phyloP scores from a whole-genome alignment of 2,888 invertebrate species.

The Andricus quercusramuli region DNA sequence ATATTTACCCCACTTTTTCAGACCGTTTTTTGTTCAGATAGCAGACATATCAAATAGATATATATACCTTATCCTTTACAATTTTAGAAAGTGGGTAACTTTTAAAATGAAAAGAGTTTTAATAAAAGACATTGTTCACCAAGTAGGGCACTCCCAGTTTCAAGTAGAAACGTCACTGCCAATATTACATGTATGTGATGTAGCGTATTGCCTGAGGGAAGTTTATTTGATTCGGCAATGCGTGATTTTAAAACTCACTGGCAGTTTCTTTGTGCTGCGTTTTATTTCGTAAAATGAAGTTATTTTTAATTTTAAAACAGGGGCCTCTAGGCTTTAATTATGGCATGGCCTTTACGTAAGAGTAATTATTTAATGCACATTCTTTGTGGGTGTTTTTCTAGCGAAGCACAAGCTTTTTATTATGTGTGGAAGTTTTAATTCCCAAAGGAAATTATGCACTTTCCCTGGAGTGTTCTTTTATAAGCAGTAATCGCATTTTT shows the following conservation, averaged over 20 bases:
- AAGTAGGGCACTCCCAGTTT: constrained; percentile 25
- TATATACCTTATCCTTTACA: no score
- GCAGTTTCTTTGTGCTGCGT: not conserved
- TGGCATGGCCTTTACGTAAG: not conserved
- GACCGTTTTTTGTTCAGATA: no score
- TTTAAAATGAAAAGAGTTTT: constrained; percentile 14
- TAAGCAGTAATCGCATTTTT: constrained; percentile 6
- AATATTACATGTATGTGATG: constrained; percentile 2
- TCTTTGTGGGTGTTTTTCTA: not conserved
- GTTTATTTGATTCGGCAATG: not conserved
- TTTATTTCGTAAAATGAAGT: not conserved
- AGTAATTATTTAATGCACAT: not conserved
- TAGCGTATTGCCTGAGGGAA: not conserved
- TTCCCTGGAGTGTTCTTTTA: not conserved
- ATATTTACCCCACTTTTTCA: no score
- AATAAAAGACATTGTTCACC: constrained; percentile 28
- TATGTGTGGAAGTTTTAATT: not conserved
- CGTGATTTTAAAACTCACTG: not conserved
- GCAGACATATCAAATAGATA: no score
- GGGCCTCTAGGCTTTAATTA: constrained; percentile 9
- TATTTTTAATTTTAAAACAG: constrained; percentile 6
- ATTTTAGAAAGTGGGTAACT: no score
- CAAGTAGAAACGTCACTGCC: constrained; percentile 2
- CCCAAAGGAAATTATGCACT: constrained; percentile 34
- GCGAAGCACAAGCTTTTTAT: not conserved